A percentile compares a stretch with the other conserved stretches of the same genome.
These are phyloP conservation scores for Vanessa cardui DNA, from an alignment of 2,888 invertebrate species.

Conservation along the genomic window DNA sequence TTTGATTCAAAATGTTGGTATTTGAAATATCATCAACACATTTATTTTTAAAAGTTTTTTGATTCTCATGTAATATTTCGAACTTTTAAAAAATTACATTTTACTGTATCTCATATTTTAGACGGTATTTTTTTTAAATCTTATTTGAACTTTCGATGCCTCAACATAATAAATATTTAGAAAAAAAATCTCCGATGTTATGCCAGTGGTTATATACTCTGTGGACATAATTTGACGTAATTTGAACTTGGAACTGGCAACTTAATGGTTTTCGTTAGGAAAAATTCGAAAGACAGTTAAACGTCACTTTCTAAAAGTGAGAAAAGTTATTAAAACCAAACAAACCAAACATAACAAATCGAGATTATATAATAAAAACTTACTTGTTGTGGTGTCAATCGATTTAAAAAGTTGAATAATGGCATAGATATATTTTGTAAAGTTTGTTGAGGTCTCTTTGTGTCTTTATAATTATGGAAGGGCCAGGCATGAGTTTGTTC, in stretches of 20 bases:
- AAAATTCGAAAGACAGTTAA: slow-evolving; percentile 22
- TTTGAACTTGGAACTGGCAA: slow-evolving; percentile 16
- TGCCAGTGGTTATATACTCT: no score
- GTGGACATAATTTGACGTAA: no score
- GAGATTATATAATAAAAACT: neutral
- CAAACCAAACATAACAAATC: slow-evolving; percentile 12
- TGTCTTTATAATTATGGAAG: slow-evolving; percentile 70
- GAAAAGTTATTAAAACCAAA: slow-evolving; percentile 22
- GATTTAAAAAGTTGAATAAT: neutral
- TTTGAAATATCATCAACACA: no score
- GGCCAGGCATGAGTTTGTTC: slow-evolving; percentile 87
- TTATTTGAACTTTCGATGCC: no score
- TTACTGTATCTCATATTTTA: no score
- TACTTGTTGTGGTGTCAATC: neutral
- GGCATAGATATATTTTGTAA: neutral
- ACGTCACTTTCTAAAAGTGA: slow-evolving; percentile 28
- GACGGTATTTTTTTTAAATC: no score
- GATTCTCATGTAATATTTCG: no score
- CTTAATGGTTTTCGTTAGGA: slow-evolving; percentile 20
- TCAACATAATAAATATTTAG: no score
- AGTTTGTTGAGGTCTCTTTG: neutral
- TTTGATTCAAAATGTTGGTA: no score
- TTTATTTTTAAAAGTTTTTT: no score
- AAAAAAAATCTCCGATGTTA: no score
- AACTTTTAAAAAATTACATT: no score